Base-by-base conservation (phyloP, 2,888 invertebrate genomes). In the Hypsopygia costalis region DNA sequence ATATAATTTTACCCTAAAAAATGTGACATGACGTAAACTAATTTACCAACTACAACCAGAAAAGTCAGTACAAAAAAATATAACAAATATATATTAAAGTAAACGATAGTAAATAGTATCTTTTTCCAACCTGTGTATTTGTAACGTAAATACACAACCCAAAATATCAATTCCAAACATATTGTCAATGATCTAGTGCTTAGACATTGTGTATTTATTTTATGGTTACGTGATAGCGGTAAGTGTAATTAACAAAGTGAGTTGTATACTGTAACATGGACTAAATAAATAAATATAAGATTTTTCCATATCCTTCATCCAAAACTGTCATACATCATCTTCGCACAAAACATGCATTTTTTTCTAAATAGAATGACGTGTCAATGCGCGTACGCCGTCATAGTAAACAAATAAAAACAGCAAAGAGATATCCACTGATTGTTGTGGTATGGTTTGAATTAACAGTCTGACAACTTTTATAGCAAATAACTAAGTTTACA, bases 221-320 rank as follows among this genome's bases (percentile, higher is more conserved):
- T 30, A 36, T 46, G 47, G 46, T 46, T 44, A 56, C 55, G 59
- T 49, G 47, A 53, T 51, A 44, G 44, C 44, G 48, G 25, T 42
- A 46, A 49, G 51, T 51, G 47, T 52, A 46, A 36, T 50, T 52
- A 50, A 62, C 58, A 63, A 51, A 11, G 46, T 51, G 41, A 47
- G 41, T 36, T 39, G 11, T 28, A 43, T 36, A 46, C 44, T 36
- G 33, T 49, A 52, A 60, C 30, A 37, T 37, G 36, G 16, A 16
- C 36, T 55, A 60, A 47, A 65, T 62, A 66, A 49, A 68, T 62
- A 62, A 44, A 60, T 58, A 51, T 51, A 40, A n/a, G n/a, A n/a
- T n/a, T n/a, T 49, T 44, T 45, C 52, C 52, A 52, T 36, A 58
- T 38, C 49, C 57, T 45, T 34, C 56, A 44, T 40, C n/a, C 25